phyloP scores from a whole-genome alignment of 2,113 vertebrate genomes.

The Grus americana region DNA sequence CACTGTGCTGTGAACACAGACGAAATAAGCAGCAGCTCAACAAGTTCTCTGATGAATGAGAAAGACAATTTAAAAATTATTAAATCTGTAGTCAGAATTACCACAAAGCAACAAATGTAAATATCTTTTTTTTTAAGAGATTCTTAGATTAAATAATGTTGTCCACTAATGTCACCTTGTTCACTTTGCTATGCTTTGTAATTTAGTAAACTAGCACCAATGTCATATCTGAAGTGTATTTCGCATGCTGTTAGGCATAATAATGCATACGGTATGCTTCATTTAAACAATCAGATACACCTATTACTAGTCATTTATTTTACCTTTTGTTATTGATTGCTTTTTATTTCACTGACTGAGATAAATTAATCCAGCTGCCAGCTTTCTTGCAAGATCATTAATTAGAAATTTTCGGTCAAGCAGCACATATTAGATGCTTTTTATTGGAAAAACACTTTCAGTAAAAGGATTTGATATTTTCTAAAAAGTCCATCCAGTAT shows the following conservation, averaged over 20 bases:
- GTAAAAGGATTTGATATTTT: background rate
- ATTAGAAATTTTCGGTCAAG: background rate
- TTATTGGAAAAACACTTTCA: background rate
- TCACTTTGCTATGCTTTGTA: background rate
- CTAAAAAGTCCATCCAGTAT: background rate
- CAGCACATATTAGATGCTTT: background rate
- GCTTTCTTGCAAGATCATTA: constrained; percentile 6
- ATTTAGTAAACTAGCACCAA: constrained; percentile 53
- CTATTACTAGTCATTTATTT: constrained; percentile 50
- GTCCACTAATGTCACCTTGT: background rate
- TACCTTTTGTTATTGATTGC: constrained; percentile 52
- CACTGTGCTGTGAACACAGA: background rate
- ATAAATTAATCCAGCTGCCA: constrained; percentile 48
- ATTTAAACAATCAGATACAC: constrained; percentile 59
- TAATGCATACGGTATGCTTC: constrained; percentile 53
- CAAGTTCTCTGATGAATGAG: background rate
- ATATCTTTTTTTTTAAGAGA: background rate
- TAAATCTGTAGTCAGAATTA: background rate
- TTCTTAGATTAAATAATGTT: background rate
- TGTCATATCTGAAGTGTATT: constrained; percentile 28
- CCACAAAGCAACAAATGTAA: background rate
- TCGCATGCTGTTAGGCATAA: constrained; percentile 51
- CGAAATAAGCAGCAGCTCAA: constrained; percentile 21
- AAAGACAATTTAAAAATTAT: background rate
- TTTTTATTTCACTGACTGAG: constrained; percentile 46